Base-by-base conservation (phyloP, 2,888 invertebrate species). In the Metellina segmentata region DNA sequence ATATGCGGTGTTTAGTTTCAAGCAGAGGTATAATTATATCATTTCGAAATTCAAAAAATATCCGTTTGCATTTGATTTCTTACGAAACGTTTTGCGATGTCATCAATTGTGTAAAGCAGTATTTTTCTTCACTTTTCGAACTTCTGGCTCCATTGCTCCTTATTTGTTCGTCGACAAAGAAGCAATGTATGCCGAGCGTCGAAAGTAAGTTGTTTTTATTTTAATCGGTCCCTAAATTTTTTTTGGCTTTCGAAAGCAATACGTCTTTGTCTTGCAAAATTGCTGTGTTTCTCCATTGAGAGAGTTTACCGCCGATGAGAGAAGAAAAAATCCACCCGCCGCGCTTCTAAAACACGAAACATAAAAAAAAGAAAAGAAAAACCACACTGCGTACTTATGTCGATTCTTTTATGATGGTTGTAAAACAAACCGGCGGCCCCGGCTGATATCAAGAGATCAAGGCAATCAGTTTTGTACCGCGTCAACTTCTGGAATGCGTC, bases 381-480 rank as follows among this genome's bases (percentile, higher is more conserved):
- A 61, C 13, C 61, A 61, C 82, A 52, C n/a, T 20, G n/a, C 72
- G 51, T 72, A 52, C 48, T 71, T 61, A 61, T 8, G 48, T 83
- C 52, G 83, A 61, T 79, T 9, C 72, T 72, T 83, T 83, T 83
- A 83, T 51, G 83, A 83, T 19, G 19, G 52, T 51, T 19, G 52
- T 71, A 72, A 72, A 83, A 72, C 2, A 16, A 61, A 34, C 19
- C 74, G 83, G 9, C 53, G 74, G 83, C n/a, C 13, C n/a, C 52
- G 16, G 52, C 52, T 52, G 72, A 78, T 74, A 74, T 74, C 52
- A 69, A 81, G 61, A 72, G 34, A 75, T 19, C 74, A 52, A 78
- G 74, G 74, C 74, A 19, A 85, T 85, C 83, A 74, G 74, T 74
- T 74, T 74, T 51, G 53, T 20, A 79, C 53, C 79, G 79, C 34